These are phyloP conservation scores for Druon quercuslanigerum DNA, from an alignment of 1,140 invertebrate species.

Conservation along the genomic window DNA sequence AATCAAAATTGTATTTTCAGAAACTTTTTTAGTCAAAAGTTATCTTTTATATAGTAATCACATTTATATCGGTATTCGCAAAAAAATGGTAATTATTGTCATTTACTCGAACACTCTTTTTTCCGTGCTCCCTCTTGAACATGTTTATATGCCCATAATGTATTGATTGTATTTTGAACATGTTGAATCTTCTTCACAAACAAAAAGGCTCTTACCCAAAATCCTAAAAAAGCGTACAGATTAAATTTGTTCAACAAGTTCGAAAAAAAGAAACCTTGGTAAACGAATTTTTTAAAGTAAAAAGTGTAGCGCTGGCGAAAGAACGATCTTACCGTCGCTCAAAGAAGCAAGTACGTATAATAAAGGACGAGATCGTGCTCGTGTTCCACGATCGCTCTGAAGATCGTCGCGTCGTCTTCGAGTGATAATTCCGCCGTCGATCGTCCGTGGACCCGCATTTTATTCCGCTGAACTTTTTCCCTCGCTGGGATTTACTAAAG, in stretches of 20 bases:
- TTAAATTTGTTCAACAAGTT: conserved; percentile 21
- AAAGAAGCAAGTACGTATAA: conserved; percentile 31
- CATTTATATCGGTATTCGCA: no score
- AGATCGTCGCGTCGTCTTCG: conserved; percentile 48
- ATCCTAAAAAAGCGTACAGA: not conserved
- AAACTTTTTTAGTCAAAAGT: no score
- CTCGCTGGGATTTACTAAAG: conserved; percentile 65
- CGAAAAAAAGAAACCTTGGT: not conserved
- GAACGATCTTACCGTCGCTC: conserved; percentile 17
- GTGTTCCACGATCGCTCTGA: conserved; percentile 46
- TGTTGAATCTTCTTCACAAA: no score
- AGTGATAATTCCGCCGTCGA: conserved; percentile 60
- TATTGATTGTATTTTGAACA: no score
- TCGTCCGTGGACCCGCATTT: conserved; percentile 53
- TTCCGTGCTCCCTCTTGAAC: no score
- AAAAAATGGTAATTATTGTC: no score
- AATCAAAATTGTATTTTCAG: no score
- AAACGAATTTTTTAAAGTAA: conserved; percentile 4
- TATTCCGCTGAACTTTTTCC: conserved; percentile 70
- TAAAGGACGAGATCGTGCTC: conserved; percentile 25
- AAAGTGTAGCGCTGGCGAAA: not conserved
- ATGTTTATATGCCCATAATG: no score
- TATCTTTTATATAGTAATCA: no score
- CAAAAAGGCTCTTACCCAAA: not conserved
- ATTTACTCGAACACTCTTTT: no score